Conservation (phyloP, 2,113 vertebrate species). For the Malurus elegans region DNA sequence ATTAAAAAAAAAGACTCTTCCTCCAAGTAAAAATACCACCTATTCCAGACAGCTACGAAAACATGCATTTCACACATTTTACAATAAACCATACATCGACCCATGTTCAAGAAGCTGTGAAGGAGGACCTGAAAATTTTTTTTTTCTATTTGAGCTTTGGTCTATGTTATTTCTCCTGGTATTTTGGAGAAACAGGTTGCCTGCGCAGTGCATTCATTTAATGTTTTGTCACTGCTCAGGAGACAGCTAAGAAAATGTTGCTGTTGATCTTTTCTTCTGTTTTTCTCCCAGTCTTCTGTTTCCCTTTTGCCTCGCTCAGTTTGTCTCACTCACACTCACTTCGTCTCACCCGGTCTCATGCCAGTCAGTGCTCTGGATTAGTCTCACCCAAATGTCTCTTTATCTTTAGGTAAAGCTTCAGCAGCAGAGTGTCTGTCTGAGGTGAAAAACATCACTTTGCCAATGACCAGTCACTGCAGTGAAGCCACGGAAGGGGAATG, state of each 20-base stretch:
- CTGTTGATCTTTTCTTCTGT: not conserved
- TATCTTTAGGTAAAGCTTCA: not conserved
- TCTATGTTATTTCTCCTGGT: not conserved
- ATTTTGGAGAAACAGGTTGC: not conserved
- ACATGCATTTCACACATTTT: not conserved
- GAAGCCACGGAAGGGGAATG: not conserved
- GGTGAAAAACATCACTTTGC: not conserved
- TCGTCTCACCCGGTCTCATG: not conserved
- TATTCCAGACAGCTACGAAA: not conserved
- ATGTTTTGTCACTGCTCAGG: not conserved
- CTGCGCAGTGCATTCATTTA: not conserved
- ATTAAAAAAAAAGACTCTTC: not conserved
- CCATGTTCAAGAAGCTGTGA: not conserved
- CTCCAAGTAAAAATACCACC: not conserved
- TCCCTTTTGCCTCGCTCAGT: not conserved
- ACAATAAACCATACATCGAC: not conserved
- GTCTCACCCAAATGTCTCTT: not conserved
- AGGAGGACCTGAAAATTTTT: not conserved
- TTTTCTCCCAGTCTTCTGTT: not conserved
- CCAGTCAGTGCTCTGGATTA: not conserved
- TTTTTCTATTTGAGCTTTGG: not conserved
- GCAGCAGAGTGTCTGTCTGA: not conserved
- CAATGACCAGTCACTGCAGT: not conserved
- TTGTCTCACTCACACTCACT: not conserved
- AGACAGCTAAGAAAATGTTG: not conserved